Evolutionary conservation across 2,888 invertebrate species (phyloP).

Genomic region (Limnephilus auricula): DNA sequence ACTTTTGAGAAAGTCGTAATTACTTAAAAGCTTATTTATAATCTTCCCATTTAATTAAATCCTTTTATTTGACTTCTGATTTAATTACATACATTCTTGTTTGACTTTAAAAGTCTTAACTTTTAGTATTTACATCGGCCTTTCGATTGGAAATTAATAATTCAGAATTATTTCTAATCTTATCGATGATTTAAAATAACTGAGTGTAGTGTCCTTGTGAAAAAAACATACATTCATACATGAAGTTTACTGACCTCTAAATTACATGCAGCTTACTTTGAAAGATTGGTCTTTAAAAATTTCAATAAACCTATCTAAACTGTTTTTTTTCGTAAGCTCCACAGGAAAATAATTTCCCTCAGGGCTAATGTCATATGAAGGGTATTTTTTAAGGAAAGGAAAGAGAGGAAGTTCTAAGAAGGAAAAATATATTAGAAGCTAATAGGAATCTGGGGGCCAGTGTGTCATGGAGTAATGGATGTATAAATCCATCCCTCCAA

Average conservation of each 20-base stretch:
- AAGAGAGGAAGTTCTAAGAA: too few species aligned
- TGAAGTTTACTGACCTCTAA: neutral
- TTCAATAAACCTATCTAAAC: neutral
- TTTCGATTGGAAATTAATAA: constrained; percentile 20
- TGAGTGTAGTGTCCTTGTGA: neutral
- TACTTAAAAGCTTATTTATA: constrained; percentile 36
- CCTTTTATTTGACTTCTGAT: constrained; percentile 40
- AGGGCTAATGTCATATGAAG: too few species aligned
- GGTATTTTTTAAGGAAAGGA: too few species aligned
- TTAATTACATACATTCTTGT: constrained; percentile 44
- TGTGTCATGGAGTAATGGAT: too few species aligned
- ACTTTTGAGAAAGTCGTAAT: constrained; percentile 9
- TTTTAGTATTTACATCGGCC: neutral
- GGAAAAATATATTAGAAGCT: too few species aligned
- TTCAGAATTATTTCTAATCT: neutral
- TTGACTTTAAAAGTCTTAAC: neutral
- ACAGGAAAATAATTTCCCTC: too few species aligned
- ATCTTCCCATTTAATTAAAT: constrained; percentile 36
- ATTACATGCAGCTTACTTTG: neutral
- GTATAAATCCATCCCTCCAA: too few species aligned
- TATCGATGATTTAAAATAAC: neutral
- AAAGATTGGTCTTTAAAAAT: neutral
- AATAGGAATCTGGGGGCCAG: too few species aligned
- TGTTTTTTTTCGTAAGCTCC: too few species aligned
- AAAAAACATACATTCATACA: neutral